Evolutionary conservation across 2,113 vertebrate species (phyloP), one percentile per base, ranked within the genome.

Genomic region (Odocoileus virginianus): DNA sequence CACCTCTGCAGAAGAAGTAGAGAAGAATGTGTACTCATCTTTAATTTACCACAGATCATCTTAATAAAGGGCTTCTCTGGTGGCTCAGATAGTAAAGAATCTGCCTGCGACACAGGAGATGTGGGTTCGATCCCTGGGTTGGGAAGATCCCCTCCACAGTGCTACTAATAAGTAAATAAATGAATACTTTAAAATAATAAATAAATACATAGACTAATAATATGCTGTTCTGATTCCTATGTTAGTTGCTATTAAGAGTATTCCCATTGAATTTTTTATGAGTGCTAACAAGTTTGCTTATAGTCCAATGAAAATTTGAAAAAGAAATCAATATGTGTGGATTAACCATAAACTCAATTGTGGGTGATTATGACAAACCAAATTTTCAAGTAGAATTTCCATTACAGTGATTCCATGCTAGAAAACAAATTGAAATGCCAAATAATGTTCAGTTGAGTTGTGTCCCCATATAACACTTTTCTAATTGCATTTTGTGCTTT

Each of bases 391-490:
- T 64, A 87, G 43, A 94, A 97, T 93, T 95, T 97, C 30, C 47
- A 90, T 94, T 92, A 45, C 57, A 95, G 40, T 58, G 54, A 97
- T 87, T 91, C 54, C 90, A 43, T 95, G 86, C 94, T 97, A 76
- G 78, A 94, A 97, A 98, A 96, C 86, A 96, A 91, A 89, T 85
- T 95, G 93, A 98, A 97, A 84, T 97, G 91, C 97, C 97, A 96
- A 87, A 97, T 97, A 97, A 74, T 91, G 67, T 96, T 97, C 94
- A 93, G 61, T 90, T 94, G 71, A 97, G 36, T 97, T 97, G 88
- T 97, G 95, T 98, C 98, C 98, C 98, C 86, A 97, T 61, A 98
- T 98, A 97, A 98, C 98, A 95, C 97, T 96, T 92, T 98, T 95
- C 92, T 98, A 98, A 98, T 98, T 98, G 91, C 89, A 97, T 74